phyloP scores from a whole-genome alignment of 2,113 vertebrate species.

The Prolemur simus region DNA sequence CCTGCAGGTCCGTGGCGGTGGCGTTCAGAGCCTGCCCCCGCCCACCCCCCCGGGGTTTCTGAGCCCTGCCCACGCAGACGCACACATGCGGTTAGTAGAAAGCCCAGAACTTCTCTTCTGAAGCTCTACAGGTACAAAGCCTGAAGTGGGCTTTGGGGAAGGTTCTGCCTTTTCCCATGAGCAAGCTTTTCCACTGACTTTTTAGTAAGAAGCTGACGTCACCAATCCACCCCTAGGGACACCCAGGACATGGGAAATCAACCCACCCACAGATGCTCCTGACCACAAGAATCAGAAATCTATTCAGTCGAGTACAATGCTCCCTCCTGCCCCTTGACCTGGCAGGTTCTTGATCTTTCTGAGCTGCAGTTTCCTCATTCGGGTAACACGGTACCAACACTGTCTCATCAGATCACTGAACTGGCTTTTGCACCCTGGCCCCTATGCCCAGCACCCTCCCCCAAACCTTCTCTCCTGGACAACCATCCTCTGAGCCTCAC shows the following conservation, averaged over 20 bases:
- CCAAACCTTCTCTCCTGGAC: background rate
- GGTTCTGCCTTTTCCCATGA: rapidly evolving
- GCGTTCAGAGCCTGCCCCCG: rapidly evolving
- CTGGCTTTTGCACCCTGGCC: background rate
- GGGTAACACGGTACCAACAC: rapidly evolving
- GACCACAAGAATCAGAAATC: background rate
- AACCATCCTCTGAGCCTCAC: background rate
- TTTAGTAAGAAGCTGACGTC: background rate
- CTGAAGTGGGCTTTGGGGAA: background rate
- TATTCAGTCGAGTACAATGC: rapidly evolving
- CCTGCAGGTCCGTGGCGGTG: rapidly evolving
- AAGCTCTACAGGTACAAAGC: background rate
- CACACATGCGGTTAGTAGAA: rapidly evolving
- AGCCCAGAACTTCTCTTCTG: background rate
- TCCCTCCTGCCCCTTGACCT: background rate
- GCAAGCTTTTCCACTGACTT: background rate
- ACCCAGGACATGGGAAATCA: background rate
- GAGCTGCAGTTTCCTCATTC: background rate
- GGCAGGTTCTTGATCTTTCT: background rate
- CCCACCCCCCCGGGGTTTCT: background rate
- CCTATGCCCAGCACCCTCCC: background rate
- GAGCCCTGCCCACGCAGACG: background rate
- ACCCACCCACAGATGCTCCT: background rate
- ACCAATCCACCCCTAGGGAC: background rate
- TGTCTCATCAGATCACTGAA: background rate